Base-by-base conservation (phyloP, 2,888 invertebrate species). In the Cristatella mucedo region DNA sequence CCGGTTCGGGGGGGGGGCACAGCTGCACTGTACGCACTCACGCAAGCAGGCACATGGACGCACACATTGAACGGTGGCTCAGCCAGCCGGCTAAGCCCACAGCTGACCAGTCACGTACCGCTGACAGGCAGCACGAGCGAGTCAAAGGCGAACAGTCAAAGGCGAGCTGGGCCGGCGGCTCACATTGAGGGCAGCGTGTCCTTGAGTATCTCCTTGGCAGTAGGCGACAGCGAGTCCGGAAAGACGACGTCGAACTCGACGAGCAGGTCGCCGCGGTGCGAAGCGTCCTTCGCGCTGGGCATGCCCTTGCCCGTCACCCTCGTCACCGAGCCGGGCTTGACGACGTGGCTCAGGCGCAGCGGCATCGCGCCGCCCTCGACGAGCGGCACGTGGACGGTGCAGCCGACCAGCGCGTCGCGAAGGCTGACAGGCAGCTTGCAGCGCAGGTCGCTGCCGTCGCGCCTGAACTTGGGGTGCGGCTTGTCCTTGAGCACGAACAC, bases 401-500 rank as follows among this genome's bases (percentile, higher is more conserved):
- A 77, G 43, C 93, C 93, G 67, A 87, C 87, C 1, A 95, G 70
- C 26, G 93, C 86, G 77, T 86, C 81, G 71, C 83, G 82, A 16
- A 93, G 71, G 42, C 79, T 76, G 43, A 93, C 71, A 63, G 81
- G 83, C 18, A 82, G 83, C 22, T 78, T 77, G 61, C 82, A 91
- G 67, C 80, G 76, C 56, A 95, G 74, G 66, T 93, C 89, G 61
- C 82, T 82, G 56, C 87, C 91, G 66, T 91, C 91, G 41, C 93
- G 72, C 67, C 82, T 86, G 70, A 89, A 93, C 36, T 73, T 64
- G n/a, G 80, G 71, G 69, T 93, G 84, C 2, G 89, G 82, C 63
- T 89, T 91, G 66, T 93, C 93, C 52, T 86, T 74, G 54, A 93
- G 89, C 49, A 89, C 87, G 66, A 95, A 93, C 32, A 91, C 84